Conservation (phyloP, 1,140 invertebrate species). For the Spodoptera litura region DNA sequence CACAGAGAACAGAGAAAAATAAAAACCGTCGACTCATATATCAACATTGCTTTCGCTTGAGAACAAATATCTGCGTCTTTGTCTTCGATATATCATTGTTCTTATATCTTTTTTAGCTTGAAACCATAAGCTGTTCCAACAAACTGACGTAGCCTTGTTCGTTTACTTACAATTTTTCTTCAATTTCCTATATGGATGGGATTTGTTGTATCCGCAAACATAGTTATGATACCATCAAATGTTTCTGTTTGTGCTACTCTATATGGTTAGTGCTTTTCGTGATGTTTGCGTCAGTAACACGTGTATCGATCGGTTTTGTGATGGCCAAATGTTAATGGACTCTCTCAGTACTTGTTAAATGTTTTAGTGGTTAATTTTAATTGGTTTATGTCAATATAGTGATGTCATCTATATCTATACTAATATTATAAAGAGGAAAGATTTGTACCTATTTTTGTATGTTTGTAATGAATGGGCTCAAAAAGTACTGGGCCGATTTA, state of each 20-base stretch:
- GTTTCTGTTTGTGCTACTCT: neutral
- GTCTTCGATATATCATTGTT: neutral
- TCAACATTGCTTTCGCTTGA: neutral
- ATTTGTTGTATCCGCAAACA: slow-evolving; percentile 24
- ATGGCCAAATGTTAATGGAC: no score
- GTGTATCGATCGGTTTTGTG: neutral
- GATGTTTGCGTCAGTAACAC: neutral
- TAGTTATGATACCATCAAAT: slow-evolving; percentile 26
- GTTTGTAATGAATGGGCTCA: no score
- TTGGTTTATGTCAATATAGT: no score
- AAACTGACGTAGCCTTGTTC: neutral
- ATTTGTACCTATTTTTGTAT: no score
- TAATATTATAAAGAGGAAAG: no score
- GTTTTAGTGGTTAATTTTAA: no score
- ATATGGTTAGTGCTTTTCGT: neutral
- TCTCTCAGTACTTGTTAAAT: no score
- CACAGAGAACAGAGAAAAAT: neutral
- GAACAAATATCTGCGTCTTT: neutral
- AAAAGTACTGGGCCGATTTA: no score
- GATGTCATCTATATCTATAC: no score
- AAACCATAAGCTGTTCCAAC: slow-evolving; percentile 18
- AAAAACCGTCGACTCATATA: neutral
- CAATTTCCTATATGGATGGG: slow-evolving; percentile 26
- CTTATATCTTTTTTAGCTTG: slow-evolving; percentile 9
- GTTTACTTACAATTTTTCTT: slow-evolving; percentile 26